These are phyloP conservation scores for Alethe diademata DNA, from an alignment of 2,113 vertebrate genomes.

Conservation along the genomic window DNA sequence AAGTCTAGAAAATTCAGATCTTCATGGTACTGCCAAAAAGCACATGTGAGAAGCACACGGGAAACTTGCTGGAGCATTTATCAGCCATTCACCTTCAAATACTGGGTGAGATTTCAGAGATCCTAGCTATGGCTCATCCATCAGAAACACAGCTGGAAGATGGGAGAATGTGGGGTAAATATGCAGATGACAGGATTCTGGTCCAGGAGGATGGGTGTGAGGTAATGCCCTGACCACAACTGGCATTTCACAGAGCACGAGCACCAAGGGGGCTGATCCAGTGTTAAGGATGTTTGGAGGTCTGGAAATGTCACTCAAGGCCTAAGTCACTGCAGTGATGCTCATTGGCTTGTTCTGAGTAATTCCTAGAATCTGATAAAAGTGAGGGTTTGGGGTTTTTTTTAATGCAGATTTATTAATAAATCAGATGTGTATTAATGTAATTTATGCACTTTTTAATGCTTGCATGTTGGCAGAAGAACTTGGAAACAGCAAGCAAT, in stretches of 20 bases:
- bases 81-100: neutral
- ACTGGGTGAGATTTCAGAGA: neutral
- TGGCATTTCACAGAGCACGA: neutral
- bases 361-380: neutral
- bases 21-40: neutral
- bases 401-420: neutral
- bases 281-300: neutral
- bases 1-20: neutral
- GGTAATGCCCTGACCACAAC: too few species aligned
- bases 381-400: neutral
- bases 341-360: neutral
- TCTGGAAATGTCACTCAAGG: neutral
- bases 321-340: neutral
- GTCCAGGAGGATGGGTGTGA: neutral
- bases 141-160: neutral
- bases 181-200: neutral
- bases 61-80: neutral
- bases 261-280: rapidly evolving
- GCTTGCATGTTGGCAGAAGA: neutral
- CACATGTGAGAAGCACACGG: neutral
- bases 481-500: neutral
- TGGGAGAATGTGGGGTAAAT: neutral
- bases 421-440: neutral
- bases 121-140: neutral
- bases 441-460: neutral